Conservation (phyloP, 2,797 vertebrate species). For the Argya squamiceps region DNA sequence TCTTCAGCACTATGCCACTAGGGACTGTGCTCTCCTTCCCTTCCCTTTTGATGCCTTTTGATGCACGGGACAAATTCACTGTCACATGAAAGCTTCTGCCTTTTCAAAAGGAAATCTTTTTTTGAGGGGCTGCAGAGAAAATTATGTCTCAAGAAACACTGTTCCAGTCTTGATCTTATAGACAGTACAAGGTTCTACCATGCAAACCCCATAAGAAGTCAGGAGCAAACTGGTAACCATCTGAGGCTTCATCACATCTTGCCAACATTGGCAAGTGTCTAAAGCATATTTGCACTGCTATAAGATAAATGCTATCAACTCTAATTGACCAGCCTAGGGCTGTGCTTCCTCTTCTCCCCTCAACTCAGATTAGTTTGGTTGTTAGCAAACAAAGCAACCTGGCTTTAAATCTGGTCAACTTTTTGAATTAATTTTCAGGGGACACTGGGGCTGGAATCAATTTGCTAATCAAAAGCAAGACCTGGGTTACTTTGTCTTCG, state of each 20-base stretch:
- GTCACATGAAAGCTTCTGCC: not conserved
- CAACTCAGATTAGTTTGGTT: not conserved
- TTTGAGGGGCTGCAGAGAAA: not conserved
- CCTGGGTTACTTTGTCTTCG: not conserved
- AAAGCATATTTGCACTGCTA: not conserved
- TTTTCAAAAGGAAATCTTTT: not conserved
- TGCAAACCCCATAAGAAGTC: accelerated
- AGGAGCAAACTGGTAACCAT: not conserved
- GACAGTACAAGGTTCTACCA: not conserved
- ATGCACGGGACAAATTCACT: not conserved
- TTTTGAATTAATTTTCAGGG: not conserved
- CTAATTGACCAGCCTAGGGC: not conserved
- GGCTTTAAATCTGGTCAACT: not conserved
- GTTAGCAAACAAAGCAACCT: not conserved
- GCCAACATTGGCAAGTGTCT: not conserved
- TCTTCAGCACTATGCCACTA: not conserved
- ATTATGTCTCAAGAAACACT: not conserved
- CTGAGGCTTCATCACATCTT: accelerated
- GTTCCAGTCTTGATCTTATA: not conserved
- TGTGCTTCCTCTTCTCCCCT: not conserved
- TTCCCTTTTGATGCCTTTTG: not conserved
- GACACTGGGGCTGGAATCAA: not conserved
- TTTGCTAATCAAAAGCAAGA: not conserved
- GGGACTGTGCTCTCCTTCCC: not conserved
- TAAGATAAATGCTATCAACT: not conserved